Percentiles rank a stretch among this genome's conserved stretches.
Evolutionary conservation across 2,888 invertebrate species (phyloP).

Genomic region (Leistus spinibarbis): DNA sequence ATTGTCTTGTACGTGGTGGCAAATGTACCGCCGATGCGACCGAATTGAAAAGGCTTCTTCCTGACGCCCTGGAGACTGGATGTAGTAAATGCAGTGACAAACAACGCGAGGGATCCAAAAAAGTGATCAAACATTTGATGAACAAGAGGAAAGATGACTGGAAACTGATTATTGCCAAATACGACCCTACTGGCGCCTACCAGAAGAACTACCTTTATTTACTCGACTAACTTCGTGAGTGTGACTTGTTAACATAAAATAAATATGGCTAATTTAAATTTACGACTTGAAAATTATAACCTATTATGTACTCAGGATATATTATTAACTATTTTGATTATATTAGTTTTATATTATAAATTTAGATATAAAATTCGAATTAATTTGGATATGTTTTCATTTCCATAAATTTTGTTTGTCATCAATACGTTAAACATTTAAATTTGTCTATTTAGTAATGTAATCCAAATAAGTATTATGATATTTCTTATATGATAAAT

Average conservation of each 20-base stretch:
- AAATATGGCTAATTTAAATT: background rate
- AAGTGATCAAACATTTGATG: constrained; percentile 55
- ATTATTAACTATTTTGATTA: constrained; percentile 14
- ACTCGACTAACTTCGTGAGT: constrained; percentile 17
- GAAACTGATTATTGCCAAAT: constrained; percentile 52
- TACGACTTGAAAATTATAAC: background rate
- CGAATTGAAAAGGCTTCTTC: constrained; percentile 49
- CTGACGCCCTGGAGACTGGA: constrained; percentile 55
- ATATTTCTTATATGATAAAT: background rate
- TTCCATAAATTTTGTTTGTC: constrained; percentile 17
- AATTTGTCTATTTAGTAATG: no score
- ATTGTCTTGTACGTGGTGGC: constrained; percentile 56
- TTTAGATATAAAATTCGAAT: constrained; percentile 13
- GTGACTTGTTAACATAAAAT: background rate
- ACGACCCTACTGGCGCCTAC: constrained; percentile 51
- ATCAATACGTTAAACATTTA: background rate
- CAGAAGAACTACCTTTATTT: constrained; percentile 45
- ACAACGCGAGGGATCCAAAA: constrained; percentile 51
- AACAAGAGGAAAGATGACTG: constrained; percentile 54
- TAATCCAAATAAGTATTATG: background rate
- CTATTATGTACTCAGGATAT: constrained; percentile 5
- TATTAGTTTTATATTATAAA: constrained; percentile 23
- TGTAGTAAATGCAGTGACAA: constrained; percentile 55
- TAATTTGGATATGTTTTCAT: constrained; percentile 33
- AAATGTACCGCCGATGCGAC: constrained; percentile 57